Conservation (phyloP, 64 coral and sea anemone genomes). For the Pocillopora verrucosa region DNA sequence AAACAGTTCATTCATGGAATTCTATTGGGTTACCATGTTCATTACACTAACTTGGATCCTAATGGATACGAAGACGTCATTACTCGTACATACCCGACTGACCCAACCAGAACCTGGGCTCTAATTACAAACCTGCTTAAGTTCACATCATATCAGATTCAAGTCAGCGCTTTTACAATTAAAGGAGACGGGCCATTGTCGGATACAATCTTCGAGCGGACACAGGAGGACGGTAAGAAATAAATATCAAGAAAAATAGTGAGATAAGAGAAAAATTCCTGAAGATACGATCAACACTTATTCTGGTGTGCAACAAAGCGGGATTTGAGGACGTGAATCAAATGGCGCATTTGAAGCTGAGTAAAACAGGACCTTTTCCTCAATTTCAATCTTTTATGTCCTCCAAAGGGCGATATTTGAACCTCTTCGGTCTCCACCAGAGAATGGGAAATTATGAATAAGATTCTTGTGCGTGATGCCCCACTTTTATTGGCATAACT, state of each 20-base stretch:
- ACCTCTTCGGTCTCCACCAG: no score
- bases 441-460: no score
- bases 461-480: no score
- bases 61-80: constrained; percentile 16
- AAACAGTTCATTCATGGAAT: constrained; percentile 23
- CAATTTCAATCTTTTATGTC: no score
- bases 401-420: no score
- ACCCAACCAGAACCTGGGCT: not conserved
- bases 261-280: no score
- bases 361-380: no score
- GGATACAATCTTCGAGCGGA: constrained; percentile 36
- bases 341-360: no score
- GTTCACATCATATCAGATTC: constrained; percentile 60
- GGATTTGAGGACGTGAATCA: no score
- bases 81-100: not conserved
- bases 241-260: not conserved
- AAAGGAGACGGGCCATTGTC: constrained; percentile 64
- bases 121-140: constrained; percentile 53
- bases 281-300: no score
- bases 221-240: constrained; percentile 72
- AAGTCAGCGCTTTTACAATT: constrained; percentile 65
- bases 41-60: constrained; percentile 22
- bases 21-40: constrained; percentile 41
- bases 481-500: not conserved
- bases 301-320: no score